These are phyloP conservation scores for Gambelia wislizenii DNA, from an alignment of 2,797 vertebrate species.

Conservation along the genomic window DNA sequence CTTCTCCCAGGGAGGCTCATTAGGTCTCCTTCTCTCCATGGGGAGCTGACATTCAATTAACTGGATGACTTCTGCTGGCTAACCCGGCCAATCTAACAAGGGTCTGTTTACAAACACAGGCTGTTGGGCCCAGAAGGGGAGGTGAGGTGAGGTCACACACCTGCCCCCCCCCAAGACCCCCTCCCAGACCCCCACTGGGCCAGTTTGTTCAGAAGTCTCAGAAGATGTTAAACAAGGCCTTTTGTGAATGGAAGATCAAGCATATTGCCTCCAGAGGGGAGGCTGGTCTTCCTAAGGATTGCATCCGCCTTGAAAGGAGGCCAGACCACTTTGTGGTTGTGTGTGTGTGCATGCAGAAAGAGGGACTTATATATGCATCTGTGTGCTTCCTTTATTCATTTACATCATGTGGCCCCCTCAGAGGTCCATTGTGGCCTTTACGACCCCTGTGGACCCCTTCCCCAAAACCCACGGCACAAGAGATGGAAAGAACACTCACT, in stretches of 20 bases:
- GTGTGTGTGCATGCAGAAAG: not conserved
- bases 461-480: too few relatives aligned
- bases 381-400: not conserved
- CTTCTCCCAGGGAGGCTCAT: conserved; percentile 78
- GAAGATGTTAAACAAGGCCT: conserved; percentile 79
- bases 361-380: not conserved
- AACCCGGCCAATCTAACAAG: conserved; percentile 77
- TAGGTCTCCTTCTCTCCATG: conserved; percentile 83
- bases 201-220: conserved; percentile 79
- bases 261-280: conserved; percentile 80
- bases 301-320: conserved; percentile 57
- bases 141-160: conserved; percentile 66
- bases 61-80: conserved; percentile 78
- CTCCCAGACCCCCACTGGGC: conserved; percentile 79
- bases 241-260: conserved; percentile 74
- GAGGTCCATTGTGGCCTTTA: too few relatives aligned
- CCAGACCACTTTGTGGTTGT: not conserved
- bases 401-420: not conserved
- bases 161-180: too few relatives aligned
- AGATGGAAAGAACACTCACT: too few relatives aligned
- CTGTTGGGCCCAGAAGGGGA: conserved; percentile 76
- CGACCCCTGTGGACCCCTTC: too few relatives aligned
- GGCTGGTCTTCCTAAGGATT: conserved; percentile 71
- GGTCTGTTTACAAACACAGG: conserved; percentile 86
- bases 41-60: conserved; percentile 90